phyloP scores from a whole-genome alignment of 2,797 vertebrate genomes.

The Helarctos malayanus region DNA sequence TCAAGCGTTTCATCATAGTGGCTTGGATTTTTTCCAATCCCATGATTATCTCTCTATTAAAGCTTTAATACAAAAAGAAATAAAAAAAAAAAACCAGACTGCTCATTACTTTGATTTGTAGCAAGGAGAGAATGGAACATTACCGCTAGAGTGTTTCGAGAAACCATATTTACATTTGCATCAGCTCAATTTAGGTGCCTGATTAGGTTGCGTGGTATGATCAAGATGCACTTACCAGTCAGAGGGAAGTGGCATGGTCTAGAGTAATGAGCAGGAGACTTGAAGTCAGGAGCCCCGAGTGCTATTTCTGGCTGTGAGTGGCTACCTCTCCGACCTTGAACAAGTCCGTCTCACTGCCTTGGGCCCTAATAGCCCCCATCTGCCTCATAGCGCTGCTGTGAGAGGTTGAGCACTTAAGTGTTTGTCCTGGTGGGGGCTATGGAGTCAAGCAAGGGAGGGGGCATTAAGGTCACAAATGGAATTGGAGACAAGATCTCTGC shows the following conservation, averaged over 20 bases:
- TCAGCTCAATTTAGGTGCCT: slow-evolving; percentile 81
- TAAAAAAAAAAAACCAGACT: slow-evolving; percentile 67
- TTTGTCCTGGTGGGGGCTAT: background rate
- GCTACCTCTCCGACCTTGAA: slow-evolving; percentile 77
- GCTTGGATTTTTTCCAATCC: slow-evolving; percentile 80
- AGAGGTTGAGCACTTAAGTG: background rate
- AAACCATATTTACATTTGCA: slow-evolving; percentile 84
- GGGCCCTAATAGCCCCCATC: background rate
- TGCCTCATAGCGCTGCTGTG: background rate
- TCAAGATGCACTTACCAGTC: slow-evolving; percentile 82
- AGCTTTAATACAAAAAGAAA: slow-evolving; percentile 85
- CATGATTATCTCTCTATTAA: slow-evolving; percentile 86
- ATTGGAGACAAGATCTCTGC: background rate
- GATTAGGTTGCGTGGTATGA: slow-evolving; percentile 77
- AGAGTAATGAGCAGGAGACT: slow-evolving; percentile 69
- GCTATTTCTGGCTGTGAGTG: slow-evolving; percentile 74
- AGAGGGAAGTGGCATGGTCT: slow-evolving; percentile 64
- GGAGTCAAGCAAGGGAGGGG: background rate
- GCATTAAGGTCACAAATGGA: slow-evolving; percentile 21
- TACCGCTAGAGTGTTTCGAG: slow-evolving; percentile 77
- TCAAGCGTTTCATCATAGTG: slow-evolving; percentile 79
- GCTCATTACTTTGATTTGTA: slow-evolving; percentile 86
- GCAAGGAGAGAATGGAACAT: slow-evolving; percentile 78
- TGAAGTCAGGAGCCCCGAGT: slow-evolving; percentile 62
- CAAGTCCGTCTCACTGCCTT: background rate